These are phyloP conservation scores for Drosophila merina DNA, from an alignment of 2,888 invertebrate species.

Conservation along the genomic window DNA sequence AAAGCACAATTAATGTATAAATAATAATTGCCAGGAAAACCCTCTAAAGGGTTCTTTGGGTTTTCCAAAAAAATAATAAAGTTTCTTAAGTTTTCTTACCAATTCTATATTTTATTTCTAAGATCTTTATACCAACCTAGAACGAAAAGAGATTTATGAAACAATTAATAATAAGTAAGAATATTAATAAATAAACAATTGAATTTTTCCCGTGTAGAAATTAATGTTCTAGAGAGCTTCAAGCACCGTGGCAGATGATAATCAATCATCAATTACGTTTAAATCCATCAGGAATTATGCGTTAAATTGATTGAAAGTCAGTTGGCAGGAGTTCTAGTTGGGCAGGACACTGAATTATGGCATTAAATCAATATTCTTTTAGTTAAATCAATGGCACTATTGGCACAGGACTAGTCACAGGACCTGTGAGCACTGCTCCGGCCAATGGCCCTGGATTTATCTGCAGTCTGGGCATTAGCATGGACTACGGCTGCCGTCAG, in stretches of 20 bases:
- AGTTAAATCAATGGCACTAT: slow-evolving; percentile 73
- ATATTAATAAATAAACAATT: neutral
- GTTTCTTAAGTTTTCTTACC: too few species aligned
- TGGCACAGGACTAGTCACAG: slow-evolving; percentile 19
- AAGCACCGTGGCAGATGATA: slow-evolving; percentile 50
- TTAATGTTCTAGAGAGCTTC: slow-evolving; percentile 2
- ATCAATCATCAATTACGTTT: slow-evolving; percentile 83
- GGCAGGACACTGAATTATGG: slow-evolving; percentile 61
- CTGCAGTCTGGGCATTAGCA: slow-evolving; percentile 34
- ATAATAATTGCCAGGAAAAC: neutral
- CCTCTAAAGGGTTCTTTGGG: too few species aligned
- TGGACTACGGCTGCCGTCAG: slow-evolving; percentile 50
- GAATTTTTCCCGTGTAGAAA: neutral
- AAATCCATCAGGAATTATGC: slow-evolving; percentile 82
- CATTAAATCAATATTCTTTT: slow-evolving; percentile 66
- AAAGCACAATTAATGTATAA: neutral
- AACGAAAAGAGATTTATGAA: neutral
- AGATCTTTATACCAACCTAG: neutral
- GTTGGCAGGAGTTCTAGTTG: slow-evolving; percentile 65
- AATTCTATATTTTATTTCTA: too few species aligned
- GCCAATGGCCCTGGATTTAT: slow-evolving; percentile 4
- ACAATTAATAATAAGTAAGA: neutral
- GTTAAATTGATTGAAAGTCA: slow-evolving; percentile 82
- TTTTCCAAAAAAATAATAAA: too few species aligned
- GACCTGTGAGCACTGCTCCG: neutral